These are phyloP conservation scores for Cosmia pyralina DNA, from an alignment of 2,888 invertebrate species.

Conservation along the genomic window DNA sequence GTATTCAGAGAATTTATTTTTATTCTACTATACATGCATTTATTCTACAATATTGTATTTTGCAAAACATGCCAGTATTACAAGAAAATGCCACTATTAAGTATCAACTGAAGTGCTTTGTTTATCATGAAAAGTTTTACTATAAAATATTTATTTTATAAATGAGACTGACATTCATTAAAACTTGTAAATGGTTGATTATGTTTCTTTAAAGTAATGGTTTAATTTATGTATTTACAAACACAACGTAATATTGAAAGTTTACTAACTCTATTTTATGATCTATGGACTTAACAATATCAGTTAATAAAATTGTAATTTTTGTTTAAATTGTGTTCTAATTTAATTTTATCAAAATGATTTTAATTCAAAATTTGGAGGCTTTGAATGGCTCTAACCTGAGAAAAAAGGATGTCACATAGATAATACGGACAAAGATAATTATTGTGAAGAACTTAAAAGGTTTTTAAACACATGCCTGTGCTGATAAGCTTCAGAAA, in stretches of 20 bases:
- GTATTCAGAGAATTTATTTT: neutral
- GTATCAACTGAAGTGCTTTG: neutral
- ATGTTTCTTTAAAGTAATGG: neutral
- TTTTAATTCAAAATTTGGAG: neutral
- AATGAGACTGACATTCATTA: neutral
- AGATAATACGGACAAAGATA: neutral
- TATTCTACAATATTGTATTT: neutral
- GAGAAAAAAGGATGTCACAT: neutral
- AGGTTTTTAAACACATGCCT: conserved; percentile 26
- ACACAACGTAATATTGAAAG: neutral
- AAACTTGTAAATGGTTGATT: neutral
- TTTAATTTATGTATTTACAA: neutral
- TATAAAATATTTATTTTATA: neutral
- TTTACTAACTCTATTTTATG: neutral
- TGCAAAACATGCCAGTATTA: neutral
- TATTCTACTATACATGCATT: neutral
- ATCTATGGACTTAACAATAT: fast-evolving
- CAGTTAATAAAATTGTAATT: too few relatives aligned
- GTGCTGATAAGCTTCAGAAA: conserved; percentile 45
- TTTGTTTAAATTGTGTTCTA: neutral
- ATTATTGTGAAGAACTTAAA: neutral
- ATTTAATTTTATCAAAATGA: neutral
- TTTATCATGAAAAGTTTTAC: neutral
- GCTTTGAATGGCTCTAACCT: neutral
- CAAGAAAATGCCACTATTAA: neutral